Evolutionary conservation across 1,140 invertebrate species (phyloP), one percentile per base, ranked within the genome.

Genomic region (Whitmania pigra): DNA sequence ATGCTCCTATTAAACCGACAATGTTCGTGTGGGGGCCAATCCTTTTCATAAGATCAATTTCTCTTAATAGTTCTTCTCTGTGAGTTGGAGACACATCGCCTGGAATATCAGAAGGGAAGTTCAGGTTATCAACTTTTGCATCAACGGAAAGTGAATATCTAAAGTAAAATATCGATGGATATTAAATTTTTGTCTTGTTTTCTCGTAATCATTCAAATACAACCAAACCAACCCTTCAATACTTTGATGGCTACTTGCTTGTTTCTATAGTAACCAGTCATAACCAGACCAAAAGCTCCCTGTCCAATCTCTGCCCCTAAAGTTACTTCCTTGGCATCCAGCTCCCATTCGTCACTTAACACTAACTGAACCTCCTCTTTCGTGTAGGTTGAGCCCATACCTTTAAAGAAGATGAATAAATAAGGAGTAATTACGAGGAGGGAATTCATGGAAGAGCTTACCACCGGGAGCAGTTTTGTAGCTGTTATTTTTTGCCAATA

Each of bases 31-130:
- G 93, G 76, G 91, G 90, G n/a, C 95, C 95, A 71, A 99, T 96
- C 86, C 92, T 90, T 74, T 98, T 98, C 94, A 98, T 98, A 84
- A 97, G 91, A 80, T 97, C 94, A 92, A 99, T 97, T 82, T 99
- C 96, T 0, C 91, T 91, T 0, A 97, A 92, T 54, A 99, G 66
- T 40, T 74, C 73, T 31, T 74, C 70, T 25, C 55, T 60, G 36
- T 72, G 68, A 31, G 53, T 40, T 53, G 69, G 69, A 27, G 53
- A 31, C 6, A 70, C 69, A 70, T 70, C 69, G 69, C 69, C 69
- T 68, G 31, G 5, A 49, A 7, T 11, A 49, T 49, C 13, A 11
- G 43, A 17, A 49, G 43, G 43, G 13, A 15, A 13, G 9, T 49
- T 3, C 11, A 15, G 43, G 43, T 49, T 17, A 49, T 49, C 43